phyloP scores from a whole-genome alignment of 2,797 vertebrate species.

The Vultur gryphus region DNA sequence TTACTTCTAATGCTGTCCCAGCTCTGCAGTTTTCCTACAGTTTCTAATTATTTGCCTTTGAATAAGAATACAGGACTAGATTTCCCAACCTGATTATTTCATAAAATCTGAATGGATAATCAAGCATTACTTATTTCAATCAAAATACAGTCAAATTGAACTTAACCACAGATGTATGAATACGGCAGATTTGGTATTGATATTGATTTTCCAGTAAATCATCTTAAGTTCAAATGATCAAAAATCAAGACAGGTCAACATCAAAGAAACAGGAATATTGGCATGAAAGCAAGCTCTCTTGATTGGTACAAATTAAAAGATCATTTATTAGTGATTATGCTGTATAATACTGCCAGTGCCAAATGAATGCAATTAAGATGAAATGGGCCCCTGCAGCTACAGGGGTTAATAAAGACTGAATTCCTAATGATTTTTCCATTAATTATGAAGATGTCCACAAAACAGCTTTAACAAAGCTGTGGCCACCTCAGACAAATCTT shows the following conservation, averaged over 20 bases:
- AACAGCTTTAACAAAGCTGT: slow-evolving; percentile 80
- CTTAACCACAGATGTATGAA: slow-evolving; percentile 76
- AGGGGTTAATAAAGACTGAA: slow-evolving; percentile 82
- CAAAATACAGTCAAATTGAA: slow-evolving; percentile 76
- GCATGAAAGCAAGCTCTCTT: slow-evolving; percentile 77
- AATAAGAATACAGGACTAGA: slow-evolving; percentile 73
- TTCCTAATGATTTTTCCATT: slow-evolving; percentile 81
- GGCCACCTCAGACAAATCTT: slow-evolving; percentile 77
- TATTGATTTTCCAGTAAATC: slow-evolving; percentile 84
- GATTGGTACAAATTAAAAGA: slow-evolving; percentile 84
- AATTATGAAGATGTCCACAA: slow-evolving; percentile 83
- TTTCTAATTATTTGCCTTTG: slow-evolving; percentile 78
- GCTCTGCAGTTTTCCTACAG: slow-evolving; percentile 73
- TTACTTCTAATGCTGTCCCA: slow-evolving; percentile 71
- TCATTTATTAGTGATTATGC: slow-evolving; percentile 82
- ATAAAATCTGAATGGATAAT: slow-evolving; percentile 77
- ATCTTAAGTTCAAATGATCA: slow-evolving; percentile 82
- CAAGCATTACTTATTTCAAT: slow-evolving; percentile 77
- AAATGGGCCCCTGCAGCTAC: slow-evolving; percentile 84
- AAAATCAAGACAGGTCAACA: slow-evolving; percentile 83
- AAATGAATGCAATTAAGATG: slow-evolving; percentile 87
- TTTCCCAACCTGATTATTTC: slow-evolving; percentile 74
- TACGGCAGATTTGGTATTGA: slow-evolving; percentile 77
- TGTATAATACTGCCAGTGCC: slow-evolving; percentile 79
- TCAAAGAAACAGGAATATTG: slow-evolving; percentile 83